Percentiles rank a stretch among this genome's conserved stretches.
Evolutionary conservation across 2,888 invertebrate species (phyloP).

Genomic region (Tenthredo amoena): DNA sequence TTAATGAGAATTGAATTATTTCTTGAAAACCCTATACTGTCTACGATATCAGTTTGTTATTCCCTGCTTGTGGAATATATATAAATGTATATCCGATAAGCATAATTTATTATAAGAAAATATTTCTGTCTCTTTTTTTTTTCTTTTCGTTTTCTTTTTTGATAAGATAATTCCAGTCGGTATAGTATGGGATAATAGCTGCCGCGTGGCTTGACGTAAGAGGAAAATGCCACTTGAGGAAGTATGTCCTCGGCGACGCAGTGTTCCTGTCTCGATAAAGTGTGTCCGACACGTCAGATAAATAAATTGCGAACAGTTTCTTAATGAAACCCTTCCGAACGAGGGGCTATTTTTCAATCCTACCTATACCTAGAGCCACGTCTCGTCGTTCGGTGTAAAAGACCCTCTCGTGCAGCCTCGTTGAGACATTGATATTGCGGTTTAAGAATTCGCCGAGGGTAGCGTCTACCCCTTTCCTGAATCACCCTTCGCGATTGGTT

Average conservation of each 20-base stretch:
- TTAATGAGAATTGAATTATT: background rate
- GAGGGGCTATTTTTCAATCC: constrained; percentile 68
- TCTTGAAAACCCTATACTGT: no score
- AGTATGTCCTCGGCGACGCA: background rate
- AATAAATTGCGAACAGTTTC: constrained; percentile 70
- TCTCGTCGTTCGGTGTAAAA: background rate
- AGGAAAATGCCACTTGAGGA: constrained; percentile 18
- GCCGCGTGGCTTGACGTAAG: background rate
- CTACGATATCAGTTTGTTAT: background rate
- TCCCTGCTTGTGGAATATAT: background rate
- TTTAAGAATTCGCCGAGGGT: background rate
- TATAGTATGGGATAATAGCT: background rate
- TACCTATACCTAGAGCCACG: constrained; percentile 48
- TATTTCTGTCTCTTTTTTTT: background rate
- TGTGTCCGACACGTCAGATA: constrained; percentile 55
- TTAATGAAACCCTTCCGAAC: constrained; percentile 69
- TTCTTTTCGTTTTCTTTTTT: background rate
- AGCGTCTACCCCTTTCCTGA: background rate
- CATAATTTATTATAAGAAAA: background rate
- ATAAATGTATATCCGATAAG: background rate
- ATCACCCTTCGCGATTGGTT: no score
- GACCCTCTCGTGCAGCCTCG: background rate
- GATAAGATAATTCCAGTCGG: background rate
- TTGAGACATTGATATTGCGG: constrained; percentile 35
- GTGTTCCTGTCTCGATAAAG: constrained; percentile 1